Evolutionary conservation across 2,113 vertebrate species (phyloP), one percentile per base, ranked within the genome.

Genomic region (Brienomyrus brachyistius): DNA sequence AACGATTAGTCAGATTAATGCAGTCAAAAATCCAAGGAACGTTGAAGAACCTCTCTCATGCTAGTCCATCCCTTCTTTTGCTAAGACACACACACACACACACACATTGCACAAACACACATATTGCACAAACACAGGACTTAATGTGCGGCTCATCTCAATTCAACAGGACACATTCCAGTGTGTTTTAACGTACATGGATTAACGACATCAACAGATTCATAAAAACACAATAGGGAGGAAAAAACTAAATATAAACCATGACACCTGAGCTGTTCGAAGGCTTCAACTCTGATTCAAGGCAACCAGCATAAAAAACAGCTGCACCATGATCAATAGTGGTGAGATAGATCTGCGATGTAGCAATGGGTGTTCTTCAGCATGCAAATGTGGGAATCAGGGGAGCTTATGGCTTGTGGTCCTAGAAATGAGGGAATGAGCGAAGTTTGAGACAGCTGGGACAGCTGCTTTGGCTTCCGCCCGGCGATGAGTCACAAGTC

Each of bases 1-100:
- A 90, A 48, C n/a, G 13, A 59, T 77, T 51, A 59, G 52, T 48
- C 88, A 50, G 77, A 54, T 85, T 90, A 90, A 56, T 56, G 51
- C 23, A 66, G 87, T 62, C 86, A 43, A 77, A 51, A 50, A 23
- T 27, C 35, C 21, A 43, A 50, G 45, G n/a, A 4, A n/a, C 15
- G 31, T 8, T 88, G 54, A 80, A 40, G 62, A 6, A 82, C 35
- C 31, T 2, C 31, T 40, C 31, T 77, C 13, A 77, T 31, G 27
- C 15, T 3, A 10, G 15, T 47, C 13, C 15, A n/a, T 48, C 13
- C 8, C 31, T 8, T 15, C 62, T 2, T 45, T 50, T 86, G 84
- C 48, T 23, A 40, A 40, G 15, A 35, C 31, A 62, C 51, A 54
- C 51, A 54, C 51, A 51, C 50, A 51, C 50, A 51, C 50, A 51